These are phyloP conservation scores for Pollachius pollachius DNA, from an alignment of 2,113 vertebrate genomes.

Conservation along the genomic window DNA sequence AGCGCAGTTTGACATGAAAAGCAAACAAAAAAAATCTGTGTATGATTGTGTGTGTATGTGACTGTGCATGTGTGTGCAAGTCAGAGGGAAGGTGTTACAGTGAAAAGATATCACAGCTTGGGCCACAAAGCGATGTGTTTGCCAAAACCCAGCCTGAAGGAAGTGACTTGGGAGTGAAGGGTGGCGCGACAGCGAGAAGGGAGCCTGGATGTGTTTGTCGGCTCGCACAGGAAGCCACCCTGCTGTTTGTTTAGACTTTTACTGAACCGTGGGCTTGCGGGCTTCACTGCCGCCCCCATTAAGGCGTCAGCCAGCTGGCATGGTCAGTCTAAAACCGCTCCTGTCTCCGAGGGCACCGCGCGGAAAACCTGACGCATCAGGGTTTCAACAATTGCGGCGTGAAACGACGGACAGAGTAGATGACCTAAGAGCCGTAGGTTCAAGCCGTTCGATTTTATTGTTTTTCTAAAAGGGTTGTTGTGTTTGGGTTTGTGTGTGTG, in stretches of 20 bases:
- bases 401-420: no score
- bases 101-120: not conserved
- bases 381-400: not conserved
- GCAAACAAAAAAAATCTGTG: no score
- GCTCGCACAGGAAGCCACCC: slow-evolving; percentile 19
- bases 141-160: not conserved
- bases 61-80: no score
- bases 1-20: no score
- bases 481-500: no score
- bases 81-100: no score
- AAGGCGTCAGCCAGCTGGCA: slow-evolving; percentile 22
- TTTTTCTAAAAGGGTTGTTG: not conserved
- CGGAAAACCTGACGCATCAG: not conserved
- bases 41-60: no score
- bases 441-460: not conserved
- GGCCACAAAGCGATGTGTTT: not conserved
- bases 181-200: not conserved
- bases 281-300: slow-evolving; percentile 34
- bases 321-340: not conserved
- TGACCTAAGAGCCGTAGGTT: no score
- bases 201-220: slow-evolving; percentile 19
- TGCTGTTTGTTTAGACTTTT: slow-evolving; percentile 27
- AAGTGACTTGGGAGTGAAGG: slow-evolving; percentile 1
- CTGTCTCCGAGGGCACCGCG: not conserved
- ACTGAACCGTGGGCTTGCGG: slow-evolving; percentile 19